These are phyloP conservation scores for Neomicropteryx cornuta DNA, from an alignment of 1,140 invertebrate genomes.

Conservation along the genomic window DNA sequence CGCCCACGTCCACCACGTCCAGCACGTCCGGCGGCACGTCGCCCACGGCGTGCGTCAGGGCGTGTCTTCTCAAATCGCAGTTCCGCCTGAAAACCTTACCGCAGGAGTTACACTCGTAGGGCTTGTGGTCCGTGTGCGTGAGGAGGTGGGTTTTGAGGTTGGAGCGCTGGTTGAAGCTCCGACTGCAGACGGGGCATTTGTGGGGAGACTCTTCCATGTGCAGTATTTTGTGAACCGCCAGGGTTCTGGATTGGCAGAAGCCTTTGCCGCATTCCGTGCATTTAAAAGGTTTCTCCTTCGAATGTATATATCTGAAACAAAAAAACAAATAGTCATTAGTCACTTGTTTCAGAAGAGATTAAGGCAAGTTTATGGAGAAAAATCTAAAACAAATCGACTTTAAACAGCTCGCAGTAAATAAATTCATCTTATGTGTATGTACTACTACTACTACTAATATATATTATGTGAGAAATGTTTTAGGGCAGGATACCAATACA, in stretches of 20 bases:
- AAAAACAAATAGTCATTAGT: slow-evolving; percentile 16
- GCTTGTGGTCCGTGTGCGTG: slow-evolving; percentile 91
- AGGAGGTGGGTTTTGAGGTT: slow-evolving; percentile 90
- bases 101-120: slow-evolving; percentile 85
- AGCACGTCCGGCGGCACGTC: slow-evolving; percentile 60
- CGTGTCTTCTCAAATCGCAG: slow-evolving; percentile 75
- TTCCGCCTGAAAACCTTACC: slow-evolving; percentile 79
- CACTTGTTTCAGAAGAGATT: too few relatives aligned
- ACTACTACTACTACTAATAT: too few relatives aligned
- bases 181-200: slow-evolving; percentile 81
- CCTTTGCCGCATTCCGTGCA: slow-evolving; percentile 93
- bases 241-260: slow-evolving; percentile 88
- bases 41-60: slow-evolving; percentile 73
- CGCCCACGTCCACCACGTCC: slow-evolving; percentile 50
- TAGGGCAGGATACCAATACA: too few relatives aligned
- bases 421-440: too few relatives aligned
- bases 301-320: slow-evolving; percentile 85
- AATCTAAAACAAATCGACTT: too few relatives aligned
- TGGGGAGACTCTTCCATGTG: slow-evolving; percentile 88
- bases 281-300: slow-evolving; percentile 95
- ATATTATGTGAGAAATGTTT: too few relatives aligned
- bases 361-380: too few relatives aligned
- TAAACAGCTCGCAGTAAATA: too few relatives aligned
- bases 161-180: slow-evolving; percentile 83
- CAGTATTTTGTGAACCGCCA: slow-evolving; percentile 88